Evolutionary conservation across 1,140 invertebrate species (phyloP).

Genomic region (Prorops nasuta): DNA sequence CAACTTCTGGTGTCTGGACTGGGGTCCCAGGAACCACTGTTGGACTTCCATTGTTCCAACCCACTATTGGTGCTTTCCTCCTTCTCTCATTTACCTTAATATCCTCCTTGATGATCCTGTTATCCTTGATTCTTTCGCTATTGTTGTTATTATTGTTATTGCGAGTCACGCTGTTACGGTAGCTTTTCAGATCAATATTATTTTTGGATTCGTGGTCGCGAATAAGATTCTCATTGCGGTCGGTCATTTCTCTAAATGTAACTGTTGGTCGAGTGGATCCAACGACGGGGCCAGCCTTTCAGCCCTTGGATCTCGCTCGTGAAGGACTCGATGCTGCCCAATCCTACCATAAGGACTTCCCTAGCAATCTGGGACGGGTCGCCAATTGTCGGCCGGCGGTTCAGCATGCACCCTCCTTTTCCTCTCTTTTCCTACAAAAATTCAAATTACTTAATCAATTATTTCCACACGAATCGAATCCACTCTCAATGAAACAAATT

Average conservation of each 20-base stretch:
- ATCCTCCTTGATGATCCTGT: slow-evolving; percentile 1
- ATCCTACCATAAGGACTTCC: slow-evolving; percentile 47
- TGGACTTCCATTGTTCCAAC: slow-evolving; percentile 42
- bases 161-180: slow-evolving; percentile 7
- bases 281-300: slow-evolving; percentile 50
- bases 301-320: slow-evolving; percentile 43
- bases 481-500: too few species aligned
- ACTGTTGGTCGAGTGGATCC: slow-evolving; percentile 40
- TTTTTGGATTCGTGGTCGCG: slow-evolving; percentile 3
- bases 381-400: slow-evolving; percentile 20
- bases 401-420: slow-evolving; percentile 42
- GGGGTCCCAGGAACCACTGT: slow-evolving; percentile 33
- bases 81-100: slow-evolving; percentile 4
- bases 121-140: background rate
- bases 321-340: slow-evolving; percentile 23
- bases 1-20: slow-evolving; percentile 19
- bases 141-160: slow-evolving; percentile 16
- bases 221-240: slow-evolving; percentile 27
- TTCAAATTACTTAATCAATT: too few species aligned
- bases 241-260: slow-evolving; percentile 47
- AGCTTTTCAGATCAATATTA: background rate
- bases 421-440: slow-evolving; percentile 23
- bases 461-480: too few species aligned
- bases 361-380: slow-evolving; percentile 22
- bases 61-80: slow-evolving; percentile 43